Evolutionary conservation across 2,113 vertebrate genomes (phyloP).

Genomic region (Telmatochromis bifrenatus): DNA sequence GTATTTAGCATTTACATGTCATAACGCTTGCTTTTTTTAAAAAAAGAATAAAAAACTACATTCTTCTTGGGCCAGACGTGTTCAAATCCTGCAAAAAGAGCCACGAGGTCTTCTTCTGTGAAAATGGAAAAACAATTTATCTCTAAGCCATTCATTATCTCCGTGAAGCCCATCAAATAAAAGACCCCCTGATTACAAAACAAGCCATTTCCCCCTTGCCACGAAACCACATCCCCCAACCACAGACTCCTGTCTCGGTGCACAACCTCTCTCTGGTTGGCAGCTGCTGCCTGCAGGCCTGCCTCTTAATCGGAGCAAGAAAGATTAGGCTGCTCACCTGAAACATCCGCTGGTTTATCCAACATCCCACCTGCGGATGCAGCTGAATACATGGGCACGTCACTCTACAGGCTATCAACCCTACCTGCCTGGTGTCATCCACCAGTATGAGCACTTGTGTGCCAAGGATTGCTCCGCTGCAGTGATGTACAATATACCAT

Average conservation of each 20-base stretch:
- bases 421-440: background rate
- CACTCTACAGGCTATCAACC: background rate
- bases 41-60: background rate
- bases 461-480: background rate
- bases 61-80: background rate
- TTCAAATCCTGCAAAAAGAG: background rate
- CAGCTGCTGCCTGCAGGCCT: background rate
- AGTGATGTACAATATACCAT: background rate
- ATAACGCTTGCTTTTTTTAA: rapidly evolving
- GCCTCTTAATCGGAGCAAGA: background rate
- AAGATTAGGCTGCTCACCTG: background rate
- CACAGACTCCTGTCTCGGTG: background rate
- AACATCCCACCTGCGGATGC: background rate
- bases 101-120: background rate
- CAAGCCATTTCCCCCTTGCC: background rate
- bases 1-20: background rate
- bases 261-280: background rate
- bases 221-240: constrained; percentile 7
- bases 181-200: constrained; percentile 7
- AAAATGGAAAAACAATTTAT: background rate
- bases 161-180: background rate
- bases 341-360: background rate
- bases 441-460: background rate
- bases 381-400: background rate
- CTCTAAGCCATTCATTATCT: background rate